Conservation (phyloP, 2,113 vertebrate genomes). For the Calidris pugnax region DNA sequence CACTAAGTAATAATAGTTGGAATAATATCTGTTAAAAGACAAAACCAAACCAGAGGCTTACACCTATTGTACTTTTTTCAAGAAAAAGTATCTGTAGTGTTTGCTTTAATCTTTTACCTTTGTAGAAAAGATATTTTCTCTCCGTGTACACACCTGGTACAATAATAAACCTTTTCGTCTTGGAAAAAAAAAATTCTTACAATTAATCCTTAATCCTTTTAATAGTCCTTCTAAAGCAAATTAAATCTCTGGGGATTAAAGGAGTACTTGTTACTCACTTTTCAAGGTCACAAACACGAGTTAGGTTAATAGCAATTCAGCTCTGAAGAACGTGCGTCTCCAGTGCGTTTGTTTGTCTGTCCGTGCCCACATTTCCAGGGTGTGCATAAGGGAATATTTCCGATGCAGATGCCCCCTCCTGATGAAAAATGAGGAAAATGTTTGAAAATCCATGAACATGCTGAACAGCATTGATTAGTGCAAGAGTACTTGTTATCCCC, state of each 20-base stretch:
- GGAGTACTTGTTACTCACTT: neutral
- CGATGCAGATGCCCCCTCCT: accelerated
- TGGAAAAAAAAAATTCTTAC: neutral
- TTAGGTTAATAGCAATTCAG: neutral
- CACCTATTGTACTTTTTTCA: neutral
- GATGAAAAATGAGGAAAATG: neutral
- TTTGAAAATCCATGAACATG: neutral
- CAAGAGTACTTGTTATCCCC: neutral
- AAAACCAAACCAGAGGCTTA: neutral
- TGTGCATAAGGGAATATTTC: neutral
- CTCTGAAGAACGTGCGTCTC: neutral
- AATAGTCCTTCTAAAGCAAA: neutral
- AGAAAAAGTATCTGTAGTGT: neutral
- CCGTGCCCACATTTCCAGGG: neutral
- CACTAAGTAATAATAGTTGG: neutral
- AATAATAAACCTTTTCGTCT: neutral
- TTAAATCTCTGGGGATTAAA: neutral
- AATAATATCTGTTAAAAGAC: neutral
- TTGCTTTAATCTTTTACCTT: neutral
- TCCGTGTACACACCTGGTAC: accelerated
- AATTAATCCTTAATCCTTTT: neutral
- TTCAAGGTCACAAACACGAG: neutral
- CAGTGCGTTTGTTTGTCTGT: accelerated
- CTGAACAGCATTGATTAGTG: neutral
- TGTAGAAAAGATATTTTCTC: neutral